Base-by-base conservation (phyloP, 2,888 invertebrate species). In the Zele albiditarsus region DNA sequence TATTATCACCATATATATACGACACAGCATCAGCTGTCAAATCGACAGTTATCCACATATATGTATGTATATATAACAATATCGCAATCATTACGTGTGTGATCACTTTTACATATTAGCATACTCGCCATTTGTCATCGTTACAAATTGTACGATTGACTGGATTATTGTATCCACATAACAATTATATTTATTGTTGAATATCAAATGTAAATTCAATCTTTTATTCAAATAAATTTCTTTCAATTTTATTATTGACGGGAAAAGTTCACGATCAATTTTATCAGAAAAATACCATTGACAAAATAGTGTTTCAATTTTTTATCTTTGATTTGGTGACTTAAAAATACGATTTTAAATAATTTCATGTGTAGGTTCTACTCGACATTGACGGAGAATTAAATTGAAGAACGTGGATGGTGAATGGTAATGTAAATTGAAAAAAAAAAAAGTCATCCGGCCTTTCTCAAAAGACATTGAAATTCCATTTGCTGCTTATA, bases 401-500 rank as follows among this genome's bases (percentile, higher is more conserved):
- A 46, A 46, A 16, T 46, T 46, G 46, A 3, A 16, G 0, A 46
- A 46, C 16, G 46, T 46, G 46, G n/a, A 53, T 53, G 23, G n/a
- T 46, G n/a, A 53, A 53, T 53, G 53, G 53, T 53, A 20, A 20
- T 53, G 8, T 20, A 46, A 46, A 46, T 46, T 53, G 1, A 53
- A 10, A 12, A 10, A 12, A 23, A 57, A 23, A 58, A 58, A 58
- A 27, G 10, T 60, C n/a, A 12, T 27, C 10, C 28, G 60, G 33
- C 16, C n/a, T 27, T 57, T 33, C 33, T 38, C 31, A 25, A 57
- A 57, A 57, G 57, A 57, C 68, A 69, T 69, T 69, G 53, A 69
- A 69, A 57, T 57, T 69, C 25, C 33, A 69, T 49, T 62, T 46
- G 16, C 46, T n/a, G n/a, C 62, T 31, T 62, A 31, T 62, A 10